Base-by-base conservation (phyloP, 1,140 invertebrate species). In the Meloidogyne floridensis region DNA sequence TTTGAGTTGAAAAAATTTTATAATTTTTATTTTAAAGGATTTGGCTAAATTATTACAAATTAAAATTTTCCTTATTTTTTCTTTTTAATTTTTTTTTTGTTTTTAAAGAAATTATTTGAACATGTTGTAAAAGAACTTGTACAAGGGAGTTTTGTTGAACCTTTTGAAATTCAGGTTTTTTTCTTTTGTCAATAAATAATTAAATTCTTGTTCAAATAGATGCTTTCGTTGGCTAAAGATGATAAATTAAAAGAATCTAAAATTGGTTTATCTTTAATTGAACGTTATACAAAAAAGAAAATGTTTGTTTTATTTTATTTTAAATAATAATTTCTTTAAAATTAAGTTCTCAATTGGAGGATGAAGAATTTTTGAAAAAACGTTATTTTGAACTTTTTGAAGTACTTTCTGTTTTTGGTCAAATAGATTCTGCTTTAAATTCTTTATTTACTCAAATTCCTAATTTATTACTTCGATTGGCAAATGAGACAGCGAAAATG, bases 101-200 rank as follows among this genome's bases (percentile, higher is more conserved):
- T 43, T 51, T 78, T 75, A 15, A n/a, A 76, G 75, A 77, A 77
- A 59, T 71, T 88, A 1, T 82, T 88, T n/a, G 72, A 82, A 10
- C 82, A 78, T 15, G 87, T 89, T 56, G 84, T 90, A 56, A 72
- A 80, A 18, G 75, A 84, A 4, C 59, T 90, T 6, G 82, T 89
- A 13, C 81, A 87, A 65, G 80, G 82, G 42, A 47, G 87, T 15
- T 81, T 90, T 42, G 77, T 85, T 51, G 85, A 85, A 32, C 87
- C 87, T 0, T 90, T 90, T 80, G 87, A 89, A 71, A 75, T 72
- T 65, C 88, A 88, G 80, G 88, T 88, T 85, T 18, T 4, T 42
- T 54, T 47, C 7, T 15, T 32, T 42, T 18, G 80, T 11, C 15
- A 53, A 80, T 84, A 18, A 65, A 81, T 85, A 59, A 15, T 10